Evolutionary conservation across 2,113 vertebrate genomes (phyloP).

Genomic region (Cottus gobio): DNA sequence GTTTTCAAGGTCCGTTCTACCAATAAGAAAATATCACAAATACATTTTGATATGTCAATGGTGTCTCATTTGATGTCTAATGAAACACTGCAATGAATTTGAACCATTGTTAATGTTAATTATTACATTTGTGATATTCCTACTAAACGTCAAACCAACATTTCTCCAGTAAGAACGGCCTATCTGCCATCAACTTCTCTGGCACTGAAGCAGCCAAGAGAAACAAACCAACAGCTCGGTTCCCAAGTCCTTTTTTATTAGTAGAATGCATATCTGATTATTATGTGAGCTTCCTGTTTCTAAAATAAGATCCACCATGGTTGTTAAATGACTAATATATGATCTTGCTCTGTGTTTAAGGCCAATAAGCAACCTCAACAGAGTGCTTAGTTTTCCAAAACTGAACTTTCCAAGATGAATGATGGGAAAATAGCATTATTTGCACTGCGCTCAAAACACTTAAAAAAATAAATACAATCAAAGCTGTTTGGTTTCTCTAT

Average conservation of each 20-base stretch:
- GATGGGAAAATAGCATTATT: background rate
- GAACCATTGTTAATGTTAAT: background rate
- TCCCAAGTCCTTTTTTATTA: background rate
- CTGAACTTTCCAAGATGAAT: background rate
- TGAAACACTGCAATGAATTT: background rate
- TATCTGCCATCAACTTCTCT: background rate
- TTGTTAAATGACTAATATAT: background rate
- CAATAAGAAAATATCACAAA: background rate
- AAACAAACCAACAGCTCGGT: background rate
- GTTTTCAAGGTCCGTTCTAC: background rate
- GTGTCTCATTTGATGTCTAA: background rate
- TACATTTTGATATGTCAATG: background rate
- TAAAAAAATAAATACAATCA: background rate
- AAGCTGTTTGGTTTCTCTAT: background rate
- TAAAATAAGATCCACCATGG: no score
- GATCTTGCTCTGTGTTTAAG: background rate
- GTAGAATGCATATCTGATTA: background rate
- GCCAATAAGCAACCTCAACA: background rate
- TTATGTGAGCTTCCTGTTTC: background rate
- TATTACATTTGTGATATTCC: background rate
- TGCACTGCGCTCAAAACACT: background rate
- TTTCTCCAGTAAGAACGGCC: background rate
- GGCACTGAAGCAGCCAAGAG: slow-evolving; percentile 2
- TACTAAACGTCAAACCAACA: background rate
- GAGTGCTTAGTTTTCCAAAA: background rate